Evolutionary conservation across 2,797 vertebrate species (phyloP).

Genomic region (Dryobates pubescens): DNA sequence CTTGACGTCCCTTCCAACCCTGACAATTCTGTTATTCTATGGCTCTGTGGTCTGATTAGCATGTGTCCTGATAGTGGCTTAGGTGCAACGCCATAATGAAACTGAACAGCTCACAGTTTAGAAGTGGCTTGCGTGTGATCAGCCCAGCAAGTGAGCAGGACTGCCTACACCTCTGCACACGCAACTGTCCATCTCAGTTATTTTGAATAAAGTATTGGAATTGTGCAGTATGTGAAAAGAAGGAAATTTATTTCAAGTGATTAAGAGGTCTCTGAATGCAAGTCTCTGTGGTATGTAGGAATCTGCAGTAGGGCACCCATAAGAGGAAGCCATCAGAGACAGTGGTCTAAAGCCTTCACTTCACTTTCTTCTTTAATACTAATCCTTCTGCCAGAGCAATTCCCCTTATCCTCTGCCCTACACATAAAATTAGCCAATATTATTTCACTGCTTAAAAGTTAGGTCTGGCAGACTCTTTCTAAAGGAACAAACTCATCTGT

Average conservation of each 20-base stretch:
- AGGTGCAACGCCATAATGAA: not conserved
- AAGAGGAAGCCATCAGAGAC: not conserved
- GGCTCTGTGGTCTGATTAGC: not conserved
- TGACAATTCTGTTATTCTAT: no score
- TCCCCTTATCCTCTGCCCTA: not conserved
- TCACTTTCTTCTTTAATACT: not conserved
- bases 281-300: not conserved
- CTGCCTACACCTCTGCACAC: not conserved
- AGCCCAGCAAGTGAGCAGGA: not conserved
- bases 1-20: no score
- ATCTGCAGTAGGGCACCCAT: not conserved
- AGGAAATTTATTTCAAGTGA: not conserved
- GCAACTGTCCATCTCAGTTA: not conserved
- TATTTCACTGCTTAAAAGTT: not conserved
- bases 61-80: not conserved
- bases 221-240: not conserved
- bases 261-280: not conserved
- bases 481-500: not conserved
- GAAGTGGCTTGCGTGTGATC: not conserved
- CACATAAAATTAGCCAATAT: not conserved
- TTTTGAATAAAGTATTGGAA: not conserved
- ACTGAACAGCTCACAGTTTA: not conserved
- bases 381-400: not conserved
- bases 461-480: not conserved
- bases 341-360: not conserved